Base-by-base conservation (phyloP, 2,113 vertebrate species). In the Phodopus roborovskii region DNA sequence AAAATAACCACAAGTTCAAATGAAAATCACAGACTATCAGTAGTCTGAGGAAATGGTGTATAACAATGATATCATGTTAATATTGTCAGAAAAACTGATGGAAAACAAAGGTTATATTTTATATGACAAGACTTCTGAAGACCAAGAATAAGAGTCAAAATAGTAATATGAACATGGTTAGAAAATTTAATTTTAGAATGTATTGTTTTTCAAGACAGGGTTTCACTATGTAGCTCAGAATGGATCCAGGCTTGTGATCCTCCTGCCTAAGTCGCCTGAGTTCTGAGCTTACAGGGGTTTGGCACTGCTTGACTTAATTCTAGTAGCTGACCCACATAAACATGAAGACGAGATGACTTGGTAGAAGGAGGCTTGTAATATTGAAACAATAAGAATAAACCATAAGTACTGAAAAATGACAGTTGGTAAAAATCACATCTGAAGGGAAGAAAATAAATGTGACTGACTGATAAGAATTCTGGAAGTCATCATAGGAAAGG, bases 11-110 rank as follows among this genome's bases (percentile, higher is more conserved):
- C 28, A 36, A 83, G 13, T 86, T 30, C 33, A 96, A 96, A 66
- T 3, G 10, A 50, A 84, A 64, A 53, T 71, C 16, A 92, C 77
- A 81, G n/a, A 50, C 56, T 24, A 48, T 77, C 66, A 39, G 39
- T 2, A 58, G 30, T 90, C 26, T 36, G 19, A 94, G 19, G 68
- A 88, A 86, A 68, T 42, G n/a, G 11, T 36, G 0, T 62, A 1
- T 70, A 64, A 50, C 1, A 85, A 24, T 0, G 70, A 58, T 30
- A 53, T 81, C 16, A 28, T 64, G 48, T 85, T 88, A 26, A 75
- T 94, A 22, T 87, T 90, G 68, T 94, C n/a, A 28, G 36, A 94
- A 94, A 85, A 94, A 62, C 2, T 90, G 6, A 70, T 85, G 45
- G 30, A 19, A 87, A 87, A 84, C 48, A 79, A 11, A 19, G 10